phyloP scores from a whole-genome alignment of 2,888 invertebrate species.

The Blastobasis lacticolella region DNA sequence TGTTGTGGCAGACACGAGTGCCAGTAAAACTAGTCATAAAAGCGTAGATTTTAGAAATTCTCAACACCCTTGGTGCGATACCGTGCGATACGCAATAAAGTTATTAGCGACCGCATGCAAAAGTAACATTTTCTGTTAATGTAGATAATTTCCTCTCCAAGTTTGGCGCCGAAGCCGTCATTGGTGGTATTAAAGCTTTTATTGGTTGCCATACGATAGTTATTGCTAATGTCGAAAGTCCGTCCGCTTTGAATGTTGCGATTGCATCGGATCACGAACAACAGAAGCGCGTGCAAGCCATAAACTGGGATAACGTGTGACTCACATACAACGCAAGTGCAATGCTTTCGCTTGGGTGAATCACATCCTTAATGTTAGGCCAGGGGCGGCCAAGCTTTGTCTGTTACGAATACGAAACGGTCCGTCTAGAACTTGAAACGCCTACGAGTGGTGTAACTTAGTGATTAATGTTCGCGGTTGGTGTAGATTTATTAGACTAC shows the following conservation, averaged over 20 bases:
- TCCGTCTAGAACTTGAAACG: too few relatives aligned
- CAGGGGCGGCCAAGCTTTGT: conserved; percentile 16
- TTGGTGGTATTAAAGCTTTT: conserved; percentile 10
- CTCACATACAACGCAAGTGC: conserved; percentile 35
- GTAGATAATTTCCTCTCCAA: conserved; percentile 12
- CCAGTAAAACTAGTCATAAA: conserved; percentile 29
- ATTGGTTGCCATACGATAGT: conserved; percentile 16
- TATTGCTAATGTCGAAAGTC: conserved; percentile 37
- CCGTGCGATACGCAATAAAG: background rate
- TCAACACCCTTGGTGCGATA: background rate
- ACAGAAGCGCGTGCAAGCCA: conserved; percentile 35
- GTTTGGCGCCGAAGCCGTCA: conserved; percentile 3
- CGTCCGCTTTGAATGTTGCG: conserved; percentile 42
- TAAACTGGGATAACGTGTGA: conserved; percentile 56
- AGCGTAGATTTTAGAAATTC: conserved; percentile 15
- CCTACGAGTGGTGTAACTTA: too few relatives aligned
- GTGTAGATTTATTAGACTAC: too few relatives aligned
- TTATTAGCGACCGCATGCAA: conserved; percentile 6
- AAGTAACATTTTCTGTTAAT: conserved; percentile 8
- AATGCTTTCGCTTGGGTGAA: conserved; percentile 44
- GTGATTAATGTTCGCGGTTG: too few relatives aligned
- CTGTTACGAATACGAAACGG: conserved; percentile 21
- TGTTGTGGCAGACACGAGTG: conserved; percentile 27
- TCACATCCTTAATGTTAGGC: conserved; percentile 46
- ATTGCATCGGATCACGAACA: conserved; percentile 30